Evolutionary conservation across 2,113 vertebrate species (phyloP).

Genomic region (Tylochromis polylepis): DNA sequence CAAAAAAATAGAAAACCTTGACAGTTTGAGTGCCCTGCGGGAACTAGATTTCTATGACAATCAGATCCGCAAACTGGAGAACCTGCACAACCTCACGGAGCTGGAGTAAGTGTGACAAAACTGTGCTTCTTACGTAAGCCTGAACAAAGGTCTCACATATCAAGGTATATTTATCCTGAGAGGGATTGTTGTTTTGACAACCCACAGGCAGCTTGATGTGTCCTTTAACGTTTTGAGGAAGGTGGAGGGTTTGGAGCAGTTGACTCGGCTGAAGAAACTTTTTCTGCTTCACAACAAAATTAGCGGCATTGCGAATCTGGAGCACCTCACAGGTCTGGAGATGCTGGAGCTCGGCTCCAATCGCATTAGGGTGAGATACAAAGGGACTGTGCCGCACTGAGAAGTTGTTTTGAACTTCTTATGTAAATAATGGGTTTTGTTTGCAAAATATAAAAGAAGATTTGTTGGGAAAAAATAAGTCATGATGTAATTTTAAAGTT

Average conservation of each 20-base stretch:
- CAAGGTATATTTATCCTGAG: not conserved
- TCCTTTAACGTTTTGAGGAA: constrained; percentile 94
- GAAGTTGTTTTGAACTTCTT: not conserved
- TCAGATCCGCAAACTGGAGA: constrained; percentile 92
- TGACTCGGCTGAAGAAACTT: constrained; percentile 86
- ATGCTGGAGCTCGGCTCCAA: constrained; percentile 98
- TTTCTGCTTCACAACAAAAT: constrained; percentile 99
- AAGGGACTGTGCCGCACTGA: not conserved
- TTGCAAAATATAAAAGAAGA: not conserved
- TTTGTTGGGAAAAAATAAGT: not conserved
- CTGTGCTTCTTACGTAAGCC: not conserved
- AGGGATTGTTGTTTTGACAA: not conserved
- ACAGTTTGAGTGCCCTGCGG: constrained; percentile 78
- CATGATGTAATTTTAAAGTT: not conserved
- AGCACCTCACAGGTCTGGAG: constrained; percentile 79
- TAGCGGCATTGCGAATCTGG: constrained; percentile 83
- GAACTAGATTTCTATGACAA: constrained; percentile 98
- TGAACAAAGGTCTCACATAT: not conserved
- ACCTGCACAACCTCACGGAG: constrained; percentile 83
- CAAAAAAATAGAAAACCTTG: constrained; percentile 92
- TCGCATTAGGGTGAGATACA: constrained; percentile 85
- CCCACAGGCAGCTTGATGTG: constrained; percentile 85
- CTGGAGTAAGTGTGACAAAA: constrained; percentile 84
- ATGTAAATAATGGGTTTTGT: not conserved
- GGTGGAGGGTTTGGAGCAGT: constrained; percentile 86